A percentile compares a stretch with the other conserved stretches of the same genome.
Evolutionary conservation across 2,888 invertebrate species (phyloP).

Genomic region (Drosophila glabriapex): DNA sequence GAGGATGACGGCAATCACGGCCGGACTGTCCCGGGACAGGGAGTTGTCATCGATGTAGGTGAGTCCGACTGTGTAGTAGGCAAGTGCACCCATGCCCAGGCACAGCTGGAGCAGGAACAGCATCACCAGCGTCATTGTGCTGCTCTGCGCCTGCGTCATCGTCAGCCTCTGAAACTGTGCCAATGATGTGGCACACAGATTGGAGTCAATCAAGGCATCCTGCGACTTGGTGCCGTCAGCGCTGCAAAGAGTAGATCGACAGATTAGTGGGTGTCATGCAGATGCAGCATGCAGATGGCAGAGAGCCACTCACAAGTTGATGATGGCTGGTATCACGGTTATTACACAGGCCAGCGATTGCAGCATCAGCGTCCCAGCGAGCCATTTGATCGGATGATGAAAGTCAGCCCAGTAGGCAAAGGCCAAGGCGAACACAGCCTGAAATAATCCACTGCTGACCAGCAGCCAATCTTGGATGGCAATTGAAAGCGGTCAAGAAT

Average conservation of each 20-base stretch:
- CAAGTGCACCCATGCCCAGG: conserved; percentile 86
- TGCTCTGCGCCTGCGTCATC: conserved; percentile 71
- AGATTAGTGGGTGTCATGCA: neutral
- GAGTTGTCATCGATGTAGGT: conserved; percentile 89
- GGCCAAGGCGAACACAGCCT: conserved; percentile 86
- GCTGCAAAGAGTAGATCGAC: conserved; percentile 34
- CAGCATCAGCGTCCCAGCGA: conserved; percentile 87
- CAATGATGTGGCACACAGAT: conserved; percentile 70
- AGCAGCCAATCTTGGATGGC: conserved; percentile 87
- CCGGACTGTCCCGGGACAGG: conserved; percentile 86
- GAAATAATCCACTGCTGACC: conserved; percentile 86
- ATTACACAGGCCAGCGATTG: conserved; percentile 86
- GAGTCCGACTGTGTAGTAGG: conserved; percentile 87
- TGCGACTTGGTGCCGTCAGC: conserved; percentile 55
- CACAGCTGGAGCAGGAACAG: conserved; percentile 86
- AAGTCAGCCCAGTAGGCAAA: conserved; percentile 88
- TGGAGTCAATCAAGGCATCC: conserved; percentile 56
- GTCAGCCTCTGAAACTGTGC: conserved; percentile 60
- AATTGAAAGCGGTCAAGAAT: neutral
- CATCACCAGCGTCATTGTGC: conserved; percentile 85
- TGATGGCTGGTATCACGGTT: conserved; percentile 87
- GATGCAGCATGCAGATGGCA: neutral
- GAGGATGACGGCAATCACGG: conserved; percentile 84
- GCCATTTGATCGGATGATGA: conserved; percentile 87
- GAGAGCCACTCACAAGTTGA: conserved; percentile 83